These are phyloP conservation scores for Hyles euphorbiae DNA, from an alignment of 1,140 invertebrate genomes.

Conservation along the genomic window DNA sequence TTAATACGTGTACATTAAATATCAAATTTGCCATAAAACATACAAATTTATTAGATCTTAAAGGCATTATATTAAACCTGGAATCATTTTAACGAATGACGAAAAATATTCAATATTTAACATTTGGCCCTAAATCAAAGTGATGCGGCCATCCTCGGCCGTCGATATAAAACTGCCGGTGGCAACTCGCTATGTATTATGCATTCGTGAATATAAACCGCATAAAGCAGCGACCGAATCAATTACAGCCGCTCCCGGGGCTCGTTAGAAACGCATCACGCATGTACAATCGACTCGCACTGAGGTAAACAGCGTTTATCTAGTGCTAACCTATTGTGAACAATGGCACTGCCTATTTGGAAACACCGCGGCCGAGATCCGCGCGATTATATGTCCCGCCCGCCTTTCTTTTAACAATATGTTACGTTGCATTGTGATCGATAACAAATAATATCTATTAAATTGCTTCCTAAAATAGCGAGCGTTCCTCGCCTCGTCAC, in stretches of 20 bases:
- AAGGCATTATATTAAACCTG: too few species aligned
- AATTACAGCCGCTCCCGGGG: slow-evolving; percentile 55
- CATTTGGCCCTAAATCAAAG: too few species aligned
- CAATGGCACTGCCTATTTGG: slow-evolving; percentile 69
- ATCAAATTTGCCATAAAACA: too few species aligned
- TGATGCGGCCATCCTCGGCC: too few species aligned
- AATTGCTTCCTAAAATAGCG: slow-evolving; percentile 4
- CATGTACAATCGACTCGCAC: slow-evolving; percentile 62
- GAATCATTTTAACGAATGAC: too few species aligned
- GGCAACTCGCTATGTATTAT: slow-evolving; percentile 58
- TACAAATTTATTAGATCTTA: too few species aligned
- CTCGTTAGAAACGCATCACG: slow-evolving; percentile 74
- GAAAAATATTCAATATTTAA: too few species aligned
- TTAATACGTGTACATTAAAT: too few species aligned
- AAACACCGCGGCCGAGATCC: slow-evolving; percentile 19
- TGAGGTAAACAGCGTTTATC: slow-evolving; percentile 61
- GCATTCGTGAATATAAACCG: slow-evolving; percentile 70
- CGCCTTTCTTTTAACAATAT: slow-evolving; percentile 6
- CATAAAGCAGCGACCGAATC: slow-evolving; percentile 67
- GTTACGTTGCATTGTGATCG: not conserved
- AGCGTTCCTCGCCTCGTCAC: too few species aligned
- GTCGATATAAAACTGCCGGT: slow-evolving; percentile 7
- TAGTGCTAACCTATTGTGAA: slow-evolving; percentile 57
- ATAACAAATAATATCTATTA: not conserved
- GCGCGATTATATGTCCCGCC: slow-evolving; percentile 3